Conservation (phyloP, 2,888 invertebrate genomes). For the Tholera decimalis region DNA sequence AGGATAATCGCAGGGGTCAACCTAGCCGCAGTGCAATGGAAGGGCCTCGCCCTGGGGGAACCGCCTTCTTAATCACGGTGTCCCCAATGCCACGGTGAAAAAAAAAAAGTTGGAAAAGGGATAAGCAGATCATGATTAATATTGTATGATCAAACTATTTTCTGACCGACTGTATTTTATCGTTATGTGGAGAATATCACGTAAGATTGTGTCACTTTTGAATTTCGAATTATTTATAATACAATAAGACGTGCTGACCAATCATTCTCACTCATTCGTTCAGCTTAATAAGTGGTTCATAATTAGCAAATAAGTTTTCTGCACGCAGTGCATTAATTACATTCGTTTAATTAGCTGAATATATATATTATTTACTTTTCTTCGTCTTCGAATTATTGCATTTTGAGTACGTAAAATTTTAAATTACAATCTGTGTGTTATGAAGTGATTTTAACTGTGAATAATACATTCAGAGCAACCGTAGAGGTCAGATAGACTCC, state of each 20-base stretch:
- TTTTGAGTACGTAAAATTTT: neutral
- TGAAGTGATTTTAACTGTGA: neutral
- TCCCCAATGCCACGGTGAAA: too few relatives aligned
- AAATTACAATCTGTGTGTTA: neutral
- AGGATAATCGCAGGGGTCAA: too few relatives aligned
- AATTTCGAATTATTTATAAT: slow-evolving; percentile 9
- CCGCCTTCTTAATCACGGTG: too few relatives aligned
- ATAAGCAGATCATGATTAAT: too few relatives aligned
- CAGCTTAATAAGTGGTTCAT: neutral
- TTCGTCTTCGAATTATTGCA: neutral
- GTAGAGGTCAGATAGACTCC: neutral
- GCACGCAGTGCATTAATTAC: neutral
- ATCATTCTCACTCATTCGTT: slow-evolving; percentile 13
- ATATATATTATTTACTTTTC: too few relatives aligned
- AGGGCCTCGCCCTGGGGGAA: too few relatives aligned
- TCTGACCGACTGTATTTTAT: slow-evolving; percentile 15
- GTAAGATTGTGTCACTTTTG: slow-evolving; percentile 14
- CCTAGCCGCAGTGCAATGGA: too few relatives aligned
- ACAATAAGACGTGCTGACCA: neutral
- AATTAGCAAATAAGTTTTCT: neutral
- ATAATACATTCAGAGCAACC: neutral
- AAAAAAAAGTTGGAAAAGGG: too few relatives aligned
- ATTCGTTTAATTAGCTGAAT: neutral
- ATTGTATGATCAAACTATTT: slow-evolving; percentile 1
- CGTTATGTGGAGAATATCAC: slow-evolving; percentile 16